These are phyloP conservation scores for Yoshiicerus persimilis DNA, from an alignment of 1,140 invertebrate genomes.

Conservation along the genomic window DNA sequence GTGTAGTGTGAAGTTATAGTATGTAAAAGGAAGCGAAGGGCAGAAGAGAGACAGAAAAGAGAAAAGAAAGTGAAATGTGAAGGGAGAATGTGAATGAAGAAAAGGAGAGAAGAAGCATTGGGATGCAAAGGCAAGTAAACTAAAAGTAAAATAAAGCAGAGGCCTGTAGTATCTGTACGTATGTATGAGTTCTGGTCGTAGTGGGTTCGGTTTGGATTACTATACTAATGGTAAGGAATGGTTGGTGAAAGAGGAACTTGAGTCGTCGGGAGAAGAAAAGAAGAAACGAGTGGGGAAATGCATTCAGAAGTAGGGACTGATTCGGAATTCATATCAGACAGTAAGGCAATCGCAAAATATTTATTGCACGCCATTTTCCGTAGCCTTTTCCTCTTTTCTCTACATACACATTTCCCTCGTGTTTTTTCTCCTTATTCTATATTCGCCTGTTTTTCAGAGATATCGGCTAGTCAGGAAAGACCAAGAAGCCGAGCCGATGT, in stretches of 20 bases:
- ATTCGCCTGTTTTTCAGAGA: conserved; percentile 40
- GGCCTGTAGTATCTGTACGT: neutral
- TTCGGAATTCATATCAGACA: conserved; percentile 45
- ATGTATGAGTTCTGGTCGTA: neutral
- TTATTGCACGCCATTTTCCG: conserved; percentile 42
- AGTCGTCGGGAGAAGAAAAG: neutral
- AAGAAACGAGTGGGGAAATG: conserved; percentile 18
- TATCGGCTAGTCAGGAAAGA: conserved; percentile 31
- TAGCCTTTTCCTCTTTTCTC: conserved; percentile 24
- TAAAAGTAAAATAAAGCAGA: neutral
- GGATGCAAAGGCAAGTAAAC: neutral
- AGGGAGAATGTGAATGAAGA: conserved; percentile 18
- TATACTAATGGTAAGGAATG: neutral
- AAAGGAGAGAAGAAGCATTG: neutral
- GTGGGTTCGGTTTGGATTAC: neutral
- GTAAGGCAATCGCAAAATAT: conserved; percentile 45
- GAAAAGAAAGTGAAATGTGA: neutral
- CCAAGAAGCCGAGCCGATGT: conserved; percentile 37
- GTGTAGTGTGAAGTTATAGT: neutral
- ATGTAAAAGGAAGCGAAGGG: neutral
- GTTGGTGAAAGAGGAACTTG: neutral
- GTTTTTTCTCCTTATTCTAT: conserved; percentile 22
- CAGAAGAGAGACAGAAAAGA: neutral
- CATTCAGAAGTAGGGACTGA: conserved; percentile 27
- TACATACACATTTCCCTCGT: conserved; percentile 15